These are phyloP conservation scores for Tangara arthus DNA, from an alignment of 2,797 vertebrate genomes.

Conservation along the genomic window DNA sequence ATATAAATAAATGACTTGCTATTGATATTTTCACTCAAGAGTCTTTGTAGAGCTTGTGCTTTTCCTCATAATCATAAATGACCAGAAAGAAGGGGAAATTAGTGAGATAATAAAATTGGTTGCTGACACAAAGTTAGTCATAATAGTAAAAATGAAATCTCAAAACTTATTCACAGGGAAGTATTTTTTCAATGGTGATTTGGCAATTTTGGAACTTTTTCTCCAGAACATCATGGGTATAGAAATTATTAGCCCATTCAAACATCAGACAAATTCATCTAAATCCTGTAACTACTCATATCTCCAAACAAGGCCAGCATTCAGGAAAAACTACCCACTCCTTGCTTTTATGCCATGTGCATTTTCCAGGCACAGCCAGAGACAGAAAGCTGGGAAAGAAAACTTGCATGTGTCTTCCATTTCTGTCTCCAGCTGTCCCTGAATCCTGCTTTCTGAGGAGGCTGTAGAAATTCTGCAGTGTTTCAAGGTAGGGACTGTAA, in stretches of 20 bases:
- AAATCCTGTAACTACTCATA: neutral
- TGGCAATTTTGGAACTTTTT: neutral
- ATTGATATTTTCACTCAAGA: neutral
- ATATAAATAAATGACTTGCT: neutral
- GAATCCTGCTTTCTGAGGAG: neutral
- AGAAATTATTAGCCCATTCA: neutral
- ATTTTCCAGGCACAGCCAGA: neutral
- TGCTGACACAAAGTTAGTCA: neutral
- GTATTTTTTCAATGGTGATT: neutral
- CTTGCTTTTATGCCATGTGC: neutral
- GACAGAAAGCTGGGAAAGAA: neutral
- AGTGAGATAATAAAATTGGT: neutral
- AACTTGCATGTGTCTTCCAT: neutral
- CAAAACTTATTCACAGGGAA: neutral
- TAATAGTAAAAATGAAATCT: neutral
- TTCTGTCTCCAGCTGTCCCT: neutral
- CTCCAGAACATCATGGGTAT: neutral
- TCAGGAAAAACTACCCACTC: neutral
- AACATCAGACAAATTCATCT: neutral
- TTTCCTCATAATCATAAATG: neutral
- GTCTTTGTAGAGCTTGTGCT: neutral
- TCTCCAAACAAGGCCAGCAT: neutral
- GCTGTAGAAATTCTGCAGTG: neutral
- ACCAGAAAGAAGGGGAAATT: neutral
- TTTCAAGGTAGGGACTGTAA: too few relatives aligned